Percentiles rank a stretch among this genome's conserved stretches.
Conservation (phyloP, 2,113 vertebrate genomes). For the Tor tambroides region DNA sequence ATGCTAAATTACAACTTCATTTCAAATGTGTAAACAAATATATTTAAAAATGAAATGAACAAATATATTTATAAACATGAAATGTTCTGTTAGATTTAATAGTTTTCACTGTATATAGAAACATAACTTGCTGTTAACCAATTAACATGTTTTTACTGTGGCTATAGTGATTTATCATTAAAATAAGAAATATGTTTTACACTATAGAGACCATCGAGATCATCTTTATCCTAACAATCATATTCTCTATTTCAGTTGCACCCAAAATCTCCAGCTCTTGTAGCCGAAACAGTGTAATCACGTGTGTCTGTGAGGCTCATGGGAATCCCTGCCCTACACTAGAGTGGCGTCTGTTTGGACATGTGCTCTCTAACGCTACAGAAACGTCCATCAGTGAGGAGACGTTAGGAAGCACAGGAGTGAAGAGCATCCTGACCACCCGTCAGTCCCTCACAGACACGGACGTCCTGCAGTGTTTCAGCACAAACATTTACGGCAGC, state of each 20-base stretch:
- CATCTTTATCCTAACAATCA: not conserved
- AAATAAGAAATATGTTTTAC: not conserved
- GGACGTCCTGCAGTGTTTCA: slow-evolving; percentile 64
- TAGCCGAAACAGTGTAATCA: not conserved
- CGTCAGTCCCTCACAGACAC: slow-evolving; percentile 30
- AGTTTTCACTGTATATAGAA: too few relatives aligned
- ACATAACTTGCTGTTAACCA: too few relatives aligned
- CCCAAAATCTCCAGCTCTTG: slow-evolving; percentile 33
- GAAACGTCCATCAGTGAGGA: slow-evolving; percentile 53
- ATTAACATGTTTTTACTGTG: not conserved
- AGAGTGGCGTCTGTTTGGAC: slow-evolving; percentile 68
- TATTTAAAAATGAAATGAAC: too few relatives aligned
- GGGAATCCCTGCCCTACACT: slow-evolving; percentile 70
- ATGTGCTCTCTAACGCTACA: slow-evolving; percentile 59
- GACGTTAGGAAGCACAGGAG: slow-evolving; percentile 9
- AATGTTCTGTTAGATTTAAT: too few relatives aligned
- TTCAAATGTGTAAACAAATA: too few relatives aligned
- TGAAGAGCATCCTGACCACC: slow-evolving; percentile 61
- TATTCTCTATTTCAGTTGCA: slow-evolving; percentile 14
- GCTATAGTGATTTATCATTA: not conserved
- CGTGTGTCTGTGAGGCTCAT: slow-evolving; percentile 64
- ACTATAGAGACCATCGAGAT: not conserved
- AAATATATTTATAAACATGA: too few relatives aligned
- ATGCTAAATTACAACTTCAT: too few relatives aligned
- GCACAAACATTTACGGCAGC: slow-evolving; percentile 57